Base-by-base conservation (phyloP, 2,113 vertebrate genomes). In the Platysteira castanea region DNA sequence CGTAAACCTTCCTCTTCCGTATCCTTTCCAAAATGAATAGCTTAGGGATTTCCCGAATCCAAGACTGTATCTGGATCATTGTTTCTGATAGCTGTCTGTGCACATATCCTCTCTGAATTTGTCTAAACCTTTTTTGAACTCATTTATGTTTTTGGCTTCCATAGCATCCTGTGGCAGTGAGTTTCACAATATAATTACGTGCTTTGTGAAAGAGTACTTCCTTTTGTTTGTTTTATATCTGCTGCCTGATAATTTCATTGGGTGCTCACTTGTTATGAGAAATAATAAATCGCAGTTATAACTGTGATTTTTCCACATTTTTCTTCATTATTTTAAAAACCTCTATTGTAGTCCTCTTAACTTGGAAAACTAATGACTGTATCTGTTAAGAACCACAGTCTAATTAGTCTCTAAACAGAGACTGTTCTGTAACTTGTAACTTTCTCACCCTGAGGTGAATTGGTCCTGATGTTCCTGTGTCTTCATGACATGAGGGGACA, bases 161-260 rank as follows among this genome's bases (percentile, higher is more conserved):
- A 84, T 88, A 74, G 79, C 91, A 90, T 96, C 94, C 90, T 93
- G 86, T 90, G 76, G 54, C 86, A 90, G 13, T 39, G 54, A 90
- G 54, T 84, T 89, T 79, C 76, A 54, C 68, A 89, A 95, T 93
- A 86, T 63, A 78, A 95, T 93, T 94, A 90, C 1, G 16, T 50
- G 71, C 84, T 94, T 86, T 85, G 83, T 95, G 92, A 92, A 88
- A 69, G 71, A 89, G 76, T 67, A 60, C 68, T 95, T 97, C 89
- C 94, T 95, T 92, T 86, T 56, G 57, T 90, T 97, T 92, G 78
- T 77, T 95, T 90, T 81, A 81, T 90, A 59, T 89, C 44, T 90
- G 71, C 89, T 93, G 71, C 47, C 37, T 67, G 83, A 46, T 96
- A 92, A 95, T 97, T 95, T 95, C 83, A 92, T 93, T 95, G 89